phyloP scores from a whole-genome alignment of 2,113 vertebrate genomes.

The Machaerirhynchus nigripectus region DNA sequence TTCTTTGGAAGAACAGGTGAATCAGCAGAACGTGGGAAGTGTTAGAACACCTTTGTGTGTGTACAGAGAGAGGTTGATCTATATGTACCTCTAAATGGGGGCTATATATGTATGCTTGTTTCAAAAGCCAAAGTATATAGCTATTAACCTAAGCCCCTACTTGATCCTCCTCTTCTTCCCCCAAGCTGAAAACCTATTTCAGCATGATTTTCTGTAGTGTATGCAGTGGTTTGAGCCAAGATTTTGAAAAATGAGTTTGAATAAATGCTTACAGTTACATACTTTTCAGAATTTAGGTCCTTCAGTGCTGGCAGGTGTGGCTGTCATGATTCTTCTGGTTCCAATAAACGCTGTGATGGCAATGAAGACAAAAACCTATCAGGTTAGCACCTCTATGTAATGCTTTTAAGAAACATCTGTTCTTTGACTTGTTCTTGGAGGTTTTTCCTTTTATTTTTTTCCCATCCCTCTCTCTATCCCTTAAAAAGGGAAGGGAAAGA shows the following conservation, averaged over 20 bases:
- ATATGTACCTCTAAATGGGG: fast-evolving
- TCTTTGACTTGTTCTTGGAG: neutral
- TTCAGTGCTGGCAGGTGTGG: constrained; percentile 90
- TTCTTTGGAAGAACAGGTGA: neutral
- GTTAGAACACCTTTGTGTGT: neutral
- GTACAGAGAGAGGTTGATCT: neutral
- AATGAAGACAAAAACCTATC: constrained; percentile 96
- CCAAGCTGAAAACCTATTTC: neutral
- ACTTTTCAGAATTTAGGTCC: constrained; percentile 86
- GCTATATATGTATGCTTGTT: neutral
- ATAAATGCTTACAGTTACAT: neutral
- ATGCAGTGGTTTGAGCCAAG: neutral
- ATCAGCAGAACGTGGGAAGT: neutral
- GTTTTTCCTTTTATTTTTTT: neutral
- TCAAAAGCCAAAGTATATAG: neutral
- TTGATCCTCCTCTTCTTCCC: neutral
- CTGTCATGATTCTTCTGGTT: constrained; percentile 94
- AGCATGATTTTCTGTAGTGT: neutral
- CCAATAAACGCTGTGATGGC: constrained; percentile 93
- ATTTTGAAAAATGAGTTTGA: neutral
- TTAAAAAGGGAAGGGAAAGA: neutral
- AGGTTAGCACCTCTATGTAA: constrained; percentile 72
- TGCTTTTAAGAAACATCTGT: neutral
- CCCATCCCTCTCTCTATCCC: neutral
- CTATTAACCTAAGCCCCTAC: neutral